These are phyloP conservation scores for Latrodectus geometricus DNA, from an alignment of 1,140 invertebrate genomes.

Conservation along the genomic window DNA sequence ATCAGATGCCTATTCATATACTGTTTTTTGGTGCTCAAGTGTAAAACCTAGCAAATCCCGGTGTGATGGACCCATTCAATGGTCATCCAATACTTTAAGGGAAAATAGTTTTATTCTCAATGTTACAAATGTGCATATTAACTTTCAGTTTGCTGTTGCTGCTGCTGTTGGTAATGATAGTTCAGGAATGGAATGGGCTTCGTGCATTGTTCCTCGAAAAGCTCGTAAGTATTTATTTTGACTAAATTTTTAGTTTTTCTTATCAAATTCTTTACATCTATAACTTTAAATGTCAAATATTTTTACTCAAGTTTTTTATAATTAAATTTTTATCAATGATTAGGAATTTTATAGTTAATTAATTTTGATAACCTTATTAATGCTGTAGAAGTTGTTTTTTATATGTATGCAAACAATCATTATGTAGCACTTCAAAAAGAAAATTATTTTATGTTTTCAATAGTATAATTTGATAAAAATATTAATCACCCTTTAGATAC, in stretches of 20 bases:
- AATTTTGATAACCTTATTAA: too few species aligned
- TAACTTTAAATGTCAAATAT: too few species aligned
- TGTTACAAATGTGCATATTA: conserved; percentile 9
- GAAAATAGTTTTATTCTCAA: conserved; percentile 6
- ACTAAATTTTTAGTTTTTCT: background rate
- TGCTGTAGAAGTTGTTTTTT: too few species aligned
- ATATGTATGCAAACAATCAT: too few species aligned
- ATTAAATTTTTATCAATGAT: too few species aligned
- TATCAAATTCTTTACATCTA: too few species aligned
- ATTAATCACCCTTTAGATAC: too few species aligned
- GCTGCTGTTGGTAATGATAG: conserved; percentile 16
- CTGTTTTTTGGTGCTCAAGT: conserved; percentile 58
- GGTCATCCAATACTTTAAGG: background rate
- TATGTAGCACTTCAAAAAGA: too few species aligned
- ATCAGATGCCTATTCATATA: conserved; percentile 4
- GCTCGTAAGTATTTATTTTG: conserved; percentile 20
- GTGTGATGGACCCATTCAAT: conserved; percentile 54
- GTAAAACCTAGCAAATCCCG: conserved; percentile 16
- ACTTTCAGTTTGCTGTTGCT: conserved; percentile 57
- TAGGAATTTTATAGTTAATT: too few species aligned
- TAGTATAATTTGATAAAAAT: too few species aligned
- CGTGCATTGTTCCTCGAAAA: conserved; percentile 58
- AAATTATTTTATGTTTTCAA: too few species aligned
- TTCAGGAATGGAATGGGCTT: conserved; percentile 61
- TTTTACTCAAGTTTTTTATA: too few species aligned